A percentile compares a stretch with the other conserved stretches of the same genome.
Evolutionary conservation across 2,113 vertebrate species (phyloP).

Genomic region (Eptatretus burgeri): DNA sequence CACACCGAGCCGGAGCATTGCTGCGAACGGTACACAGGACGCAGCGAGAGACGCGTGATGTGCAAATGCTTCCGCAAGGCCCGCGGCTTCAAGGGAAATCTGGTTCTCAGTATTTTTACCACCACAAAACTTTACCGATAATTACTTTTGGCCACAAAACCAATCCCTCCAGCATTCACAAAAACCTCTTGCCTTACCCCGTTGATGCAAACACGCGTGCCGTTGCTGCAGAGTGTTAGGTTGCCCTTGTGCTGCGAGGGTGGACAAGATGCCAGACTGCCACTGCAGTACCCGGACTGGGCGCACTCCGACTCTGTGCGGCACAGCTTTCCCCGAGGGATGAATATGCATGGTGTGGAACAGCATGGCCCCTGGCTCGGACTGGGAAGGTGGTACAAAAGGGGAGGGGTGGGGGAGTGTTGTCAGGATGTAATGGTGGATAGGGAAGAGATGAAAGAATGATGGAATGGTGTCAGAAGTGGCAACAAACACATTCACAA

Average conservation of each 20-base stretch:
- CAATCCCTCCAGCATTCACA: too few relatives aligned
- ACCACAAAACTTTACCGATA: too few relatives aligned
- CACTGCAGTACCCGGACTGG: slow-evolving; percentile 32
- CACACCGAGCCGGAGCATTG: slow-evolving; percentile 83
- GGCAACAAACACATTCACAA: too few relatives aligned
- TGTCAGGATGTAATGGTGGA: too few relatives aligned
- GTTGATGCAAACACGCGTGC: slow-evolving; percentile 70
- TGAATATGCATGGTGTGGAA: slow-evolving; percentile 28
- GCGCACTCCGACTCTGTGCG: slow-evolving; percentile 54
- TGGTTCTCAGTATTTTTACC: too few relatives aligned
- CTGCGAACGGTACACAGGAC: slow-evolving; percentile 18
- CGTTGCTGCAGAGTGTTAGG: slow-evolving; percentile 40
- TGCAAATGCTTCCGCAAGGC: too few relatives aligned
- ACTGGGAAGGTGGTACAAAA: slow-evolving; percentile 18
- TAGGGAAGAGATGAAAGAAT: too few relatives aligned
- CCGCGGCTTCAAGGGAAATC: too few relatives aligned
- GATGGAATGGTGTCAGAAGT: too few relatives aligned
- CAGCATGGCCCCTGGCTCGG: slow-evolving; percentile 86
- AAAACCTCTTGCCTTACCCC: slow-evolving; percentile 24
- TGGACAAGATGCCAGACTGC: slow-evolving; percentile 35
- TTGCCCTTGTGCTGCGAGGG: slow-evolving; percentile 39
- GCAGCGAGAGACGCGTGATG: slow-evolving; percentile 9
- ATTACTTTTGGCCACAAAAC: too few relatives aligned
- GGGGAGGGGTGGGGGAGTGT: too few relatives aligned
- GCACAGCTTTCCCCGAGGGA: slow-evolving; percentile 20